A percentile compares a stretch with the other conserved stretches of the same genome.
Evolutionary conservation across 2,797 vertebrate species (phyloP).

Genomic region (Sebastolobus altivelis): DNA sequence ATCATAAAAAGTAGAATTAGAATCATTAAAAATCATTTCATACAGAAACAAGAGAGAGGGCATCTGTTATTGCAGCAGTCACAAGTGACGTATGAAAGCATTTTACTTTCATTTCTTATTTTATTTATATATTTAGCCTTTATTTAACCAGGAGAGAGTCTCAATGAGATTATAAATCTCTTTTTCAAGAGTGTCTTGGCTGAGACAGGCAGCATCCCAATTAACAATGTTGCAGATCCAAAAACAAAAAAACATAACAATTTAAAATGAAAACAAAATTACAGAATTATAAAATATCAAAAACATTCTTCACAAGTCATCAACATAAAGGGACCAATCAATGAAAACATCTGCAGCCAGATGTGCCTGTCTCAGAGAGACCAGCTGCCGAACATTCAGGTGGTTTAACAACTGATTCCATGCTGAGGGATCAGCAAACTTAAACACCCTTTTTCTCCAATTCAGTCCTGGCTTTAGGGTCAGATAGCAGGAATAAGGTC

Average conservation of each 20-base stretch:
- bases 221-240: not conserved
- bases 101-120: not conserved
- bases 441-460: not conserved
- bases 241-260: not conserved
- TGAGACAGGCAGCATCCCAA: not conserved
- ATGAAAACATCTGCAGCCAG: not conserved
- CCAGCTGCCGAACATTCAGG: not conserved
- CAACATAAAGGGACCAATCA: not conserved
- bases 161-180: not conserved
- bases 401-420: not conserved
- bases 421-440: not conserved
- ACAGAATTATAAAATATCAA: not conserved
- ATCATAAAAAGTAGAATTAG: conserved; percentile 20
- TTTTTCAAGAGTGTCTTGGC: not conserved
- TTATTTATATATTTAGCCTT: not conserved
- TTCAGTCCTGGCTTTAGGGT: not conserved
- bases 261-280: not conserved
- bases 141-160: not conserved
- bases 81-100: not conserved
- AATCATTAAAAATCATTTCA: not conserved
- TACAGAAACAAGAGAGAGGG: not conserved
- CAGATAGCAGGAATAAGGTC: not conserved
- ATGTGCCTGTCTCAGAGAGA: not conserved
- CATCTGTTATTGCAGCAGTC: not conserved
- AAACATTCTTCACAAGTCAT: not conserved